Evolutionary conservation across 2,113 vertebrate species (phyloP), one percentile per base, ranked within the genome.

Genomic region (Poeciliopsis occidentalis): DNA sequence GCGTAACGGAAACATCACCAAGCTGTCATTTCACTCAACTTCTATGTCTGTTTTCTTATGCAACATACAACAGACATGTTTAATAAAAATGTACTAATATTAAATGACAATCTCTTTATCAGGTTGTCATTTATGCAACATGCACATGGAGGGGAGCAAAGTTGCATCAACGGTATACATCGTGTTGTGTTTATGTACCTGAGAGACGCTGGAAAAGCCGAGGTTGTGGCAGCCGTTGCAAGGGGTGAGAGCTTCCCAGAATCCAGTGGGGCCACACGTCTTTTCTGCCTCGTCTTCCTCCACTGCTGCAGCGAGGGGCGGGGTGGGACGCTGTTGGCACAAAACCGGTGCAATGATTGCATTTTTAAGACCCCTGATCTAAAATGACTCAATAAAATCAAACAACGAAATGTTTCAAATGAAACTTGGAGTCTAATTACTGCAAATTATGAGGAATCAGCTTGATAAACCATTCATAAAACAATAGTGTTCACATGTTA

Each of bases 141-240:
- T 44, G 44, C 61, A 26, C 44, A 62, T 4, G 39, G 39, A 8
- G 8, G n/a, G 29, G 69, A 72, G 61, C 26, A 68, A 75, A 66
- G 31, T 0, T 71, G n/a, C 29, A 39, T 26, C 22, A 22, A 75
- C 17, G 17, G 17, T 1, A 19, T 19, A 7, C 15, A 47, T 17
- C 2, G 51, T 57, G 19, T 47, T 32, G 4, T 17, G 54, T 22
- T 26, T 19, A 57, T 61, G 3, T 95, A 98, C 97, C 96, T 97
- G 96, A 60, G 96, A 94, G 67, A 95, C 93, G 87, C 95, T 95
- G 37, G 96, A 94, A 73, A 99, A 97, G 78, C 97, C 97, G 0
- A 99, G 95, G 88, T 97, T 97, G 77, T 93, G 95, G 91, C 97
- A 98, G 86, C 97, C 97, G 30, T 98, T 98, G 91, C 97, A 99